A percentile compares a stretch with the other conserved stretches of the same genome.
Conservation (phyloP, 2,113 vertebrate genomes). For the Ceratotherium simum region DNA sequence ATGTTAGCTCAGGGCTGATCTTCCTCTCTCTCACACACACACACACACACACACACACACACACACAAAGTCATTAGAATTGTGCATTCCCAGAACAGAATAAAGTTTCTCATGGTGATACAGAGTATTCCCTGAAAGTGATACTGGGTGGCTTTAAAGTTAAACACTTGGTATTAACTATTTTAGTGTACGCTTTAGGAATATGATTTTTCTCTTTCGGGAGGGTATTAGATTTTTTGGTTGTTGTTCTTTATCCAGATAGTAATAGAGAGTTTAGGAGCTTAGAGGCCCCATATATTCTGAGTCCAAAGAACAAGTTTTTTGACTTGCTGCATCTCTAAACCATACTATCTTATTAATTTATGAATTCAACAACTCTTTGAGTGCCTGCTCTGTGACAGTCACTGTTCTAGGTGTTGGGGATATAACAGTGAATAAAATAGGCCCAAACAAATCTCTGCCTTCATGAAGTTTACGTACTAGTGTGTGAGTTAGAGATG, state of each 20-base stretch:
- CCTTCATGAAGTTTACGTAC: neutral
- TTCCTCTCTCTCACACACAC: no score
- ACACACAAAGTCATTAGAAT: neutral
- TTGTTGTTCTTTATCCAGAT: conserved; percentile 14
- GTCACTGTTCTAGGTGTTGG: neutral
- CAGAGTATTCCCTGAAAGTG: neutral
- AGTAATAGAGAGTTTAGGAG: conserved; percentile 26
- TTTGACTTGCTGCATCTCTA: neutral
- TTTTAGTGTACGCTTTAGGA: neutral
- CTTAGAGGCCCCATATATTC: conserved; percentile 15
- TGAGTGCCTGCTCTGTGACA: neutral
- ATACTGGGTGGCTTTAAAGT: neutral
- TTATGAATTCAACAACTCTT: neutral
- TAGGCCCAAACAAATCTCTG: neutral
- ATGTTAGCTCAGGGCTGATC: no score
- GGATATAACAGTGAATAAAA: conserved; percentile 11
- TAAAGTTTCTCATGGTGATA: neutral
- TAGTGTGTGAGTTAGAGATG: neutral
- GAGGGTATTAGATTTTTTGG: neutral
- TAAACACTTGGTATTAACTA: conserved; percentile 6
- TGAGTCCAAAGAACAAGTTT: neutral
- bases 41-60: no score
- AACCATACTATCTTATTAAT: neutral
- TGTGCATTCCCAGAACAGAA: neutral
- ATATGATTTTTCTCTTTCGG: neutral